Base-by-base conservation (phyloP, 2,113 vertebrate species). In the Henicopernis longicauda region DNA sequence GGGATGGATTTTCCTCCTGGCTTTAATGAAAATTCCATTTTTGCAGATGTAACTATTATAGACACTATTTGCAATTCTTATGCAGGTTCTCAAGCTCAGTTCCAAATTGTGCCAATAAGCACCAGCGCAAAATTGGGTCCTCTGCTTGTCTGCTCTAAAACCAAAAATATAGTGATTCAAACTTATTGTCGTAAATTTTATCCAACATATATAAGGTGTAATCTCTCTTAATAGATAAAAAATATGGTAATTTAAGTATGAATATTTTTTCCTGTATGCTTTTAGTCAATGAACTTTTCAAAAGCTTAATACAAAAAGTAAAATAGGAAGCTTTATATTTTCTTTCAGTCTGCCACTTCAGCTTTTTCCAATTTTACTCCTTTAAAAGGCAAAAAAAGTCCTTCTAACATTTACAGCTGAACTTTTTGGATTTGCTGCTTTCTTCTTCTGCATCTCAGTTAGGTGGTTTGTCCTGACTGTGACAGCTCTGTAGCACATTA, bases 401-500 rank as follows among this genome's bases (percentile, higher is more conserved):
- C 58, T 88, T 92, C 44, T 44, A 81, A 32, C 18, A 83, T 81
- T 90, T 93, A 49, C 38, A 61, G 21, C 63, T 89, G 49, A 47
- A 55, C 40, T 86, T 96, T 87, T 79, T 78, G 50, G 12, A 89
- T 86, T 31, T 86, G 67, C 66, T 67, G 19, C 8, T 86, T 91
- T 94, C 52, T 95, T 44, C 79, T 89, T 82, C 54, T 47, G 71
- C 26, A 49, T 95, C 73, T 95, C 42, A 61, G 9, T 94, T 87
- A 69, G 42, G 34, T 82, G 47, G 26, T 38, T 85, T 86, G 8
- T 81, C 74, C 55, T 97, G 92, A 94, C 50, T 71, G 76, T 97
- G 95, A 95, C 61, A 94, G n/a, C 38, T 90, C 89, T 82, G 47
- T 91, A 90, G 79, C 27, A 61, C 25, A 89, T 91, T 69, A 67